Conservation (phyloP, 2,888 invertebrate genomes). For the Tiphia femorata region DNA sequence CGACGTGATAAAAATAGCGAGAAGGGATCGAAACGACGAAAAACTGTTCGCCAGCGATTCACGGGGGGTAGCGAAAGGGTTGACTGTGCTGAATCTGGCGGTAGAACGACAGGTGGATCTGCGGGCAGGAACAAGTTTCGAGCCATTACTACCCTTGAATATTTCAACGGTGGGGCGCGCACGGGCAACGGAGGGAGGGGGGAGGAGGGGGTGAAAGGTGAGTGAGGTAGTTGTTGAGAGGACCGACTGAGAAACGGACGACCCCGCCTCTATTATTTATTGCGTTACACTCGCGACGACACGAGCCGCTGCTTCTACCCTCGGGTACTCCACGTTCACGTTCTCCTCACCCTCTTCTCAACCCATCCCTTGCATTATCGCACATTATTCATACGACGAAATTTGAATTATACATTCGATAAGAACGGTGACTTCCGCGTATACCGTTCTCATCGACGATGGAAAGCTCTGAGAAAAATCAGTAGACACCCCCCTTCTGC, state of each 20-base stretch:
- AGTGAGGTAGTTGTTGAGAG: too few species aligned
- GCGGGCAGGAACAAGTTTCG: slow-evolving; percentile 43
- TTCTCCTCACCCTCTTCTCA: slow-evolving; percentile 13
- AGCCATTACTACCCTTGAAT: slow-evolving; percentile 56
- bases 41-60: too few species aligned
- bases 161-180: slow-evolving; percentile 41
- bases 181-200: slow-evolving; percentile 30
- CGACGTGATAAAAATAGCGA: too few species aligned
- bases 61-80: too few species aligned
- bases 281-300: slow-evolving; percentile 48
- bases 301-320: slow-evolving; percentile 6
- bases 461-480: too few species aligned
- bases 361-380: slow-evolving; percentile 48
- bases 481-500: too few species aligned
- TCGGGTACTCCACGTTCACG: slow-evolving; percentile 13
- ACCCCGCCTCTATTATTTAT: slow-evolving; percentile 60
- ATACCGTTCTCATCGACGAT: too few species aligned
- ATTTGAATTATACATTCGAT: slow-evolving; percentile 62
- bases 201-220: too few species aligned
- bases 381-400: slow-evolving; percentile 62
- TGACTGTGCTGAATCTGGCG: slow-evolving; percentile 19
- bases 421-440: too few species aligned
- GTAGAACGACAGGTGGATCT: slow-evolving; percentile 44
- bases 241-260: slow-evolving; percentile 47
- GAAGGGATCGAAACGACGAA: too few species aligned